A percentile compares a stretch with the other conserved stretches of the same genome.
Conservation (phyloP, 2,797 vertebrate genomes). For the Lacerta agilis region DNA sequence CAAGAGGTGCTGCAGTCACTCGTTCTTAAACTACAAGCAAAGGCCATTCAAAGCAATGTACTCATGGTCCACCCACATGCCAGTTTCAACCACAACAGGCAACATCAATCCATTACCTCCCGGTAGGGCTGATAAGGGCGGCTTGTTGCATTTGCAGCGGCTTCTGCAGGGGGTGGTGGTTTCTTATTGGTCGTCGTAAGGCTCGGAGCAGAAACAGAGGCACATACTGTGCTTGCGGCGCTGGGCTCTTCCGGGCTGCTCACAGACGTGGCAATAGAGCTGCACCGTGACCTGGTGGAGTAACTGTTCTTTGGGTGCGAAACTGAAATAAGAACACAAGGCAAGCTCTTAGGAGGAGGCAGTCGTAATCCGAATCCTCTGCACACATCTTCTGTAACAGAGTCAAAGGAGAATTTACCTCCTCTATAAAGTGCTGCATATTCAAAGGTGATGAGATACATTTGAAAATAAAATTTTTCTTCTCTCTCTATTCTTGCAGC, state of each 20-base stretch:
- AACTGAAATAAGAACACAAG: slow-evolving; percentile 77
- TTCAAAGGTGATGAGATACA: background rate
- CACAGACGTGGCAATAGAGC: slow-evolving; percentile 80
- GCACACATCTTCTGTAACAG: background rate
- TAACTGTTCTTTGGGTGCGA: slow-evolving; percentile 94
- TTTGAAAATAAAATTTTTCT: background rate
- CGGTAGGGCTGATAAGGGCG: slow-evolving; percentile 79
- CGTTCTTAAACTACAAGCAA: background rate
- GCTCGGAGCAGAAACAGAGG: slow-evolving; percentile 74
- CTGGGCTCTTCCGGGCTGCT: slow-evolving; percentile 65
- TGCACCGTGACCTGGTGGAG: slow-evolving; percentile 88
- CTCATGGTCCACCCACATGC: background rate
- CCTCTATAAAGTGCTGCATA: background rate
- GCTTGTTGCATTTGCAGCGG: slow-evolving; percentile 7
- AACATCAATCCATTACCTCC: slow-evolving; percentile 79
- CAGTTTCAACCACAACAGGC: background rate
- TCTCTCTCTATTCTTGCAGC: background rate
- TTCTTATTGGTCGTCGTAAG: slow-evolving; percentile 65
- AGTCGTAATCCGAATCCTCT: background rate
- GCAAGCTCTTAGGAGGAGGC: background rate
- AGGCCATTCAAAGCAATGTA: background rate
- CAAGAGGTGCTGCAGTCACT: background rate
- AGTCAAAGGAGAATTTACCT: background rate
- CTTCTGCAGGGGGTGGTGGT: slow-evolving; percentile 40
- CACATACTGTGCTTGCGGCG: slow-evolving; percentile 66